Base-by-base conservation (phyloP, 2,797 vertebrate genomes). In the Tauraco hartlaubi region DNA sequence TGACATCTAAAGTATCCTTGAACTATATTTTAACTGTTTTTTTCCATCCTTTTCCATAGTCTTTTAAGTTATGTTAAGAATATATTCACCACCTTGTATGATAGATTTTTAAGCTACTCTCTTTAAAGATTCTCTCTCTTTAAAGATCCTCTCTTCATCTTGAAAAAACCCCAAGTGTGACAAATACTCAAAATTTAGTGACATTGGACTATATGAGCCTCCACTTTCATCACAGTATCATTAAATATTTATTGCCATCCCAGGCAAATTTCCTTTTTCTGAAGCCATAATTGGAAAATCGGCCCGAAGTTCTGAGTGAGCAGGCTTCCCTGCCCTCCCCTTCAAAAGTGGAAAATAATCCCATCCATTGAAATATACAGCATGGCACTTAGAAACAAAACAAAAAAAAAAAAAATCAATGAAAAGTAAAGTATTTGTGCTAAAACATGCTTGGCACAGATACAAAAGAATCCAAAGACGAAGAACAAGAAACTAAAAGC, bases 311-410 rank as follows among this genome's bases (percentile, higher is more conserved):
- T 72, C 51, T 51, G 22, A 6, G 17, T 26, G 10, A 88, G 48
- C 9, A 16, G 19, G 16, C 15, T 6, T 9, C 7, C 11, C 18
- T 1, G 9, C 20, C 9, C 18, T 5, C 8, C 2, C 6, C n/a
- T 39, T 19, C 26, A 35, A 9, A 84, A 62, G 12, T 7, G 6
- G 19, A 73, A 94, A 89, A 48, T 28, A 33, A 48, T 66, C 43
- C 73, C 43, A 56, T 2, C 2, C 11, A 66, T 6, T 41, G 44
- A 56, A 62, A 76, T 20, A 56, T 9, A 52, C 14, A 63, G 11
- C 29, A 63, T 8, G 6, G 35, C 35, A 84, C 31, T 18, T 25
- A 4, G 26, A 52, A 62, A 55, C 31, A 49, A 61, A 18, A 63
- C 9, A 5, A 29, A 55, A 63, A 52, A n/a, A 49, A 61, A 15